Conservation (phyloP, 2,888 invertebrate species). For the Tenthredo notha region DNA sequence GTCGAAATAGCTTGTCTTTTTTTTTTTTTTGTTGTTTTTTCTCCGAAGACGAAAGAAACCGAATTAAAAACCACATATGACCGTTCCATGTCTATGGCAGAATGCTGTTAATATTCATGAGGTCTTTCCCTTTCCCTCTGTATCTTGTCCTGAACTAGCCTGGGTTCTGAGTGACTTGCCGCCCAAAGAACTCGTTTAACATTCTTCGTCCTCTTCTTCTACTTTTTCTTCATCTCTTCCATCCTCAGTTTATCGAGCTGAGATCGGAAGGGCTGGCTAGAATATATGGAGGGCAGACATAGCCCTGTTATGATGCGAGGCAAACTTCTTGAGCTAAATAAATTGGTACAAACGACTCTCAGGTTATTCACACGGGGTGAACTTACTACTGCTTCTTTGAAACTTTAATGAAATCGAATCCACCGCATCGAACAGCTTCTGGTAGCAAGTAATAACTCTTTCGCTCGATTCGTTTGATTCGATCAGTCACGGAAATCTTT, state of each 20-base stretch:
- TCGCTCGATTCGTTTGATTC: slow-evolving; percentile 26
- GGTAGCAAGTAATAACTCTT: slow-evolving; percentile 26
- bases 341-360: slow-evolving; percentile 24
- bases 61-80: slow-evolving; percentile 47
- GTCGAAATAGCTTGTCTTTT: slow-evolving; percentile 35
- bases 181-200: slow-evolving; percentile 55
- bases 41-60: slow-evolving; percentile 13
- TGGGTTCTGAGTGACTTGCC: slow-evolving; percentile 43
- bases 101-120: slow-evolving; percentile 55
- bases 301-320: slow-evolving; percentile 12
- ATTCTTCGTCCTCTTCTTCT: slow-evolving; percentile 39
- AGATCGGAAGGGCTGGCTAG: slow-evolving; percentile 29
- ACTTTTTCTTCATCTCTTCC: background rate
- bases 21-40: background rate
- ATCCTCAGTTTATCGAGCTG: slow-evolving; percentile 20
- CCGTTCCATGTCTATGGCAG: slow-evolving; percentile 46
- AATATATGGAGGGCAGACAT: background rate
- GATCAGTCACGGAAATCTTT: slow-evolving; percentile 18
- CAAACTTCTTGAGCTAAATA: slow-evolving; percentile 25
- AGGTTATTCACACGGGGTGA: slow-evolving; percentile 8
- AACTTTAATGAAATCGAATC: slow-evolving; percentile 47
- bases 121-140: slow-evolving; percentile 31
- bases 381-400: slow-evolving; percentile 14
- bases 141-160: slow-evolving; percentile 45
- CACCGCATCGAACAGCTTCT: background rate